Evolutionary conservation across 1,140 invertebrate species (phyloP), one percentile per base, ranked within the genome.

Genomic region (Lanistes nyassanus): DNA sequence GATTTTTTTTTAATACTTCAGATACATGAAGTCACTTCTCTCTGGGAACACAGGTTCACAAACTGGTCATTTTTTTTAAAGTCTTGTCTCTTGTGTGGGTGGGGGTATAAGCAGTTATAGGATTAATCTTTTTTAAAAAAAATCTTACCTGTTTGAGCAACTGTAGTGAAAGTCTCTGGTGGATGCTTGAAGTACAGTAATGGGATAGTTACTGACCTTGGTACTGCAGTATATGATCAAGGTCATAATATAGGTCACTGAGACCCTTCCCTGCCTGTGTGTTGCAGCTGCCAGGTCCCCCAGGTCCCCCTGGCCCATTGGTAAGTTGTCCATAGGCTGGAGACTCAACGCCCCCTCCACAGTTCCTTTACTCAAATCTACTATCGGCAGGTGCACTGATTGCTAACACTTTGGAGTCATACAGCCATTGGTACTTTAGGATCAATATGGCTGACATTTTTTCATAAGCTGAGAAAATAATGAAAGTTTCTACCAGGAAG

Each of bases 281-380:
- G 65, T 84, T 80, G 65, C 78, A 86, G 84, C 68, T 86, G n/a
- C 81, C 81, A n/a, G 93, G 93, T 79, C 92, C 92, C 51, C 92
- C 93, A n/a, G 93, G 93, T 67, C 88, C 93, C 80, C 93, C 94
- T 31, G 84, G 84, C 34, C 82, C 82, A 34, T 75, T 69, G 68
- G 92, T 93, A 88, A 90, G 91, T 67, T 26, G 42, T 16, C 42
- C 42, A 13, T 47, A 47, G 19, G 42, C 42, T 47, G 42, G 42
- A 47, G 42, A 47, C 42, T 47, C 42, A 47, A 13, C 42, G 19
- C 19, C 42, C 42, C 42, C 9, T 16, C n/a, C 19, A 21, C 21
- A 19, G 11, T 29, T 42, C 11, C 47, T 34, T 74, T 75, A 4
- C 51, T 5, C n/a, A n/a, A n/a, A n/a, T 13, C 34, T 31, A 16